phyloP scores from a whole-genome alignment of 2,113 vertebrate species.

The Stomatorhinus ivindoensis region DNA sequence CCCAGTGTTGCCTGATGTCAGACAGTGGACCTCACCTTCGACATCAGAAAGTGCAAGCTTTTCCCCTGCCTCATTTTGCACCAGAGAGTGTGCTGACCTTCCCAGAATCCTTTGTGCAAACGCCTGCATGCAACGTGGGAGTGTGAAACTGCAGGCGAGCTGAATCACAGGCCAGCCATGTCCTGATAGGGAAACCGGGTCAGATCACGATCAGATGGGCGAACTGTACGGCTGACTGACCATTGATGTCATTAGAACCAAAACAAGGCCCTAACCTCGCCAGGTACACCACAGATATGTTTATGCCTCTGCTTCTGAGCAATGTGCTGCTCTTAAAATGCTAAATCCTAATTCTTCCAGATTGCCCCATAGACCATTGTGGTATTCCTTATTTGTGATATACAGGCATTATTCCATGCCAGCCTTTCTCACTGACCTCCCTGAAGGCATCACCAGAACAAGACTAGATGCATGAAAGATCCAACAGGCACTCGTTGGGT shows the following conservation, averaged over 20 bases:
- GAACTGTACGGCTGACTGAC: background rate
- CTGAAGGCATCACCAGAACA: background rate
- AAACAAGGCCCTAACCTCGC: background rate
- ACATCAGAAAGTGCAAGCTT: background rate
- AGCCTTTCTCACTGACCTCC: background rate
- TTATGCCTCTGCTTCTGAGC: background rate
- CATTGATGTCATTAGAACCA: background rate
- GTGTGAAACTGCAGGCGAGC: constrained; percentile 23
- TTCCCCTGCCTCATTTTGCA: background rate
- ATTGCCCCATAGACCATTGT: background rate
- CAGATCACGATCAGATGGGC: background rate
- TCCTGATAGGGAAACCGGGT: constrained; percentile 21
- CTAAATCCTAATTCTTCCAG: background rate
- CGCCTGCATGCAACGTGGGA: constrained; percentile 16
- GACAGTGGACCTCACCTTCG: background rate
- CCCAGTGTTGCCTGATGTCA: background rate
- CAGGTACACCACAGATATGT: background rate
- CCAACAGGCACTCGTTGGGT: background rate
- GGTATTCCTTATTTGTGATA: background rate
- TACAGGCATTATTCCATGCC: background rate
- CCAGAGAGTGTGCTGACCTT: constrained; percentile 11
- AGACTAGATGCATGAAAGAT: background rate
- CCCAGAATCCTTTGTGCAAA: background rate
- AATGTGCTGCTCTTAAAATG: background rate
- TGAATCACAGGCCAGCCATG: constrained; percentile 28